Evolutionary conservation across 2,797 vertebrate genomes (phyloP), one percentile per base, ranked within the genome.

Genomic region (Notolepis coatsorum): DNA sequence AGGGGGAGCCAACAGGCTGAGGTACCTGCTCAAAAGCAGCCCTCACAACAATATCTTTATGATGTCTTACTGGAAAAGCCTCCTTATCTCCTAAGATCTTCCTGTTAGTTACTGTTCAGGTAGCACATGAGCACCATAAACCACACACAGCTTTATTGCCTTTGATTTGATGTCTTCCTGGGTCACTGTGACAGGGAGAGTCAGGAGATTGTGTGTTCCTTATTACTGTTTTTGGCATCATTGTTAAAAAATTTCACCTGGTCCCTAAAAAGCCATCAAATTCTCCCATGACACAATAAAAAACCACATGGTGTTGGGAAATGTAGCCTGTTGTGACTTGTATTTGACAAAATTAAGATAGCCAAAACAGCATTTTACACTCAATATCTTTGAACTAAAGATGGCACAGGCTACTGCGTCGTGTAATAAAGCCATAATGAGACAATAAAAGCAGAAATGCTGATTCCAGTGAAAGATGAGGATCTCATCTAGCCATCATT

Each of bases 91-190:
- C 5, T 28, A 2, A n/a, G 39, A 24, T 23, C 12, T 31, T 25
- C 7, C 5, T 47, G 31, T 9, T 20, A 41, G 13, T 52, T 12
- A 47, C 17, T 35, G 7, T 1, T n/a, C n/a, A n/a, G 27, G 30
- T 35, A 51, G 31, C 30, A 51, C 2, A 12, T n/a, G 8, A 30
- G 2, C 4, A 24, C 18, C 38, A 75, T 74, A 71, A 80, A 80
- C 68, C 20, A 54, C 4, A 0, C 10, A 42, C 2, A 53, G 17
- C 7, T 0, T 6, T n/a, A 30, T 30, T 49, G 46, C 15, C 30
- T 20, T 35, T 15, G 5, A 30, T 21, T 12, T 20, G 37, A 33
- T 9, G 24, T 18, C 50, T 37, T 12, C n/a, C 31, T 24, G 20
- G 20, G 18, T 23, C 24, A 5, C 13, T 0, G 45, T 5, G 15